Evolutionary conservation across 2,888 invertebrate species (phyloP), one percentile per base, ranked within the genome.

Genomic region (Cartodere bifasciata): DNA sequence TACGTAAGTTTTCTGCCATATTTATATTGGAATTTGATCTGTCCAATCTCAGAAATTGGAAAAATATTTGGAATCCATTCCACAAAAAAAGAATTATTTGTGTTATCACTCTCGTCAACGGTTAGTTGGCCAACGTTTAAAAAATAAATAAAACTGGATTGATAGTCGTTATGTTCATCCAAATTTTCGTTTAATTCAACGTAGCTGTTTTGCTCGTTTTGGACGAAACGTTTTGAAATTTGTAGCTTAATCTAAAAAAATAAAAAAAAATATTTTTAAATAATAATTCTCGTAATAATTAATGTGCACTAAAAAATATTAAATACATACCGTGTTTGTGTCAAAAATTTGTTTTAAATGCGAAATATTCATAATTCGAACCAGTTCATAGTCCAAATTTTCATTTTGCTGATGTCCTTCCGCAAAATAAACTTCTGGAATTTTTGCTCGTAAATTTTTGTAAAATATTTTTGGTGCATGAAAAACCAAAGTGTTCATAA

Each of bases 31-130:
- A 85, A 65, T 38, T 73, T 65, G 34, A 85, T 58, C 49, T 82
- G 75, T 4, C 84, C 84, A 38, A 81, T 72, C 44, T 72, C 69
- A 17, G 75, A 74, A 39, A 68, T 61, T 4, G 75, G 75, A 29
- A 78, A 62, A 31, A 80, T 70, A 48, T 78, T 74, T 1, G 82
- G 80, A 35, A 75, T 74, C 84, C 84, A 85, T 50, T 81, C 78
- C 23, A 85, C 71, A 15, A 74, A 60, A 49, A 84, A 74, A 11
- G 46, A 43, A 37, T 52, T 53, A 32, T 52, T 52, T 72, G 76
- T 32, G 67, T 74, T 38, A 69, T 75, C 68, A 32, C 49, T 52
- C 38, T 56, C 54, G 23, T 56, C 51, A 7, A 48, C 42, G 23
- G 50, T 46, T 23, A 53, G 45, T 59, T 56, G 70, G 70, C 78